Conservation (phyloP, 2,113 vertebrate genomes). For the Tenebrosternarchus preto region DNA sequence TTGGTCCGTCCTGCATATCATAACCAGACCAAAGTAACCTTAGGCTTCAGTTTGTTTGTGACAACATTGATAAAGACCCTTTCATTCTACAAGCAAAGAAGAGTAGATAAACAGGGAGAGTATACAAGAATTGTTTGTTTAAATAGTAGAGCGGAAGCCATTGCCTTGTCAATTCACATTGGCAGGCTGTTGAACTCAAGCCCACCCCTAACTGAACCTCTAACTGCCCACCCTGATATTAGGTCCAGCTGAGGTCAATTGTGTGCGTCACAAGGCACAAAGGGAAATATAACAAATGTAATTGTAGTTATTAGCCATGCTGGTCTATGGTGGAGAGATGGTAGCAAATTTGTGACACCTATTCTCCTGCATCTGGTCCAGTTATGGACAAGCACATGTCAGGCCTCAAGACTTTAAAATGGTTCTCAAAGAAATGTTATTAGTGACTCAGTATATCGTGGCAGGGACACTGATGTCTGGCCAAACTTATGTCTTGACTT, state of each 20-base stretch:
- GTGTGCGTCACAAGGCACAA: conserved; percentile 33
- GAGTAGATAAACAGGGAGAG: neutral
- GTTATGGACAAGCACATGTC: conserved; percentile 15
- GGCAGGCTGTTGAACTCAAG: conserved; percentile 43
- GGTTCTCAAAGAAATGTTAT: conserved; percentile 38
- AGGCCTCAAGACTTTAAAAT: conserved; percentile 38
- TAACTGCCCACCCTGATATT: conserved; percentile 53
- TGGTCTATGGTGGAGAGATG: conserved; percentile 42
- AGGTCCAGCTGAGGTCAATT: conserved; percentile 50
- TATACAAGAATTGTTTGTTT: conserved; percentile 42
- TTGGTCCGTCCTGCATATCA: neutral
- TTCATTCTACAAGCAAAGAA: conserved; percentile 10
- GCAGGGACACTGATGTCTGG: conserved; percentile 2
- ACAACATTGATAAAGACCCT: conserved; percentile 26
- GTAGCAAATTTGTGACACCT: conserved; percentile 17
- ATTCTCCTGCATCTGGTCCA: conserved; percentile 1
- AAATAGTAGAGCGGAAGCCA: conserved; percentile 47
- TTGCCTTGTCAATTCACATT: conserved; percentile 52
- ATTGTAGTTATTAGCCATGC: conserved; percentile 57
- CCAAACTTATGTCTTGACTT: conserved; percentile 5
- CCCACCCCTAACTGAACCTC: conserved; percentile 39
- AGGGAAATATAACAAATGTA: conserved; percentile 51
- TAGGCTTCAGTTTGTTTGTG: conserved; percentile 6
- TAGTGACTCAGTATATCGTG: neutral
- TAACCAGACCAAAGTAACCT: conserved; percentile 36